Evolutionary conservation across 2,888 invertebrate genomes (phyloP).

Genomic region (Furcula furcula): DNA sequence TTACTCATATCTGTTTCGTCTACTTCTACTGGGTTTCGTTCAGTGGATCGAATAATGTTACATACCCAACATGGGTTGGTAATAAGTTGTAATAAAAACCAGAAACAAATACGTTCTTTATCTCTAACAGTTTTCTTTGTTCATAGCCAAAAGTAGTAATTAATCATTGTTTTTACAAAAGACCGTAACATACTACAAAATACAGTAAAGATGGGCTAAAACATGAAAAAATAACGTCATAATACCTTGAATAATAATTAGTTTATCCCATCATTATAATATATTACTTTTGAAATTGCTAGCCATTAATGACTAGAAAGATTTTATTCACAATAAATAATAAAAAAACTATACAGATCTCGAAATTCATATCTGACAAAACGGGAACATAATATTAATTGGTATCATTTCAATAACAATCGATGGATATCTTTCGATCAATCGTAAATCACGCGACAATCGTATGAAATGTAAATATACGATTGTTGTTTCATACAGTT

Average conservation of each 20-base stretch:
- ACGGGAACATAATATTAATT: slow-evolving; percentile 66
- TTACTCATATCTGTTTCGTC: too few species aligned
- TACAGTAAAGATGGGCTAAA: too few species aligned
- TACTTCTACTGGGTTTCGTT: not conserved
- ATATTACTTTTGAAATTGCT: too few species aligned
- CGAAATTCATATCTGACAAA: slow-evolving; percentile 17
- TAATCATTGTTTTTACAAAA: too few species aligned
- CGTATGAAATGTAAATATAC: slow-evolving; percentile 45
- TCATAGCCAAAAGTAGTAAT: too few species aligned
- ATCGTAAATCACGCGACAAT: slow-evolving; percentile 31
- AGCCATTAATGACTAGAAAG: too few species aligned
- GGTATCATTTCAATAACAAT: slow-evolving; percentile 61
- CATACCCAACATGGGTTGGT: not conserved
- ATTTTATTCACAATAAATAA: slow-evolving; percentile 11
- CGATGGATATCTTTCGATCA: slow-evolving; percentile 23
- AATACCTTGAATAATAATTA: too few species aligned
- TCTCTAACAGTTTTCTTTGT: not conserved
- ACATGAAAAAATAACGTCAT: too few species aligned
- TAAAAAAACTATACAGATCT: slow-evolving; percentile 6
- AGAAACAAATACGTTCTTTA: not conserved
- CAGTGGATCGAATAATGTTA: too few species aligned
- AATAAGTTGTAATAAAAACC: not conserved
- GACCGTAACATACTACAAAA: too few species aligned
- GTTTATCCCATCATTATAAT: too few species aligned
- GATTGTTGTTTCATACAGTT: slow-evolving; percentile 59